Evolutionary conservation across 2,113 vertebrate genomes (phyloP), one percentile per base, ranked within the genome.

Genomic region (Henicopernis longicauda): DNA sequence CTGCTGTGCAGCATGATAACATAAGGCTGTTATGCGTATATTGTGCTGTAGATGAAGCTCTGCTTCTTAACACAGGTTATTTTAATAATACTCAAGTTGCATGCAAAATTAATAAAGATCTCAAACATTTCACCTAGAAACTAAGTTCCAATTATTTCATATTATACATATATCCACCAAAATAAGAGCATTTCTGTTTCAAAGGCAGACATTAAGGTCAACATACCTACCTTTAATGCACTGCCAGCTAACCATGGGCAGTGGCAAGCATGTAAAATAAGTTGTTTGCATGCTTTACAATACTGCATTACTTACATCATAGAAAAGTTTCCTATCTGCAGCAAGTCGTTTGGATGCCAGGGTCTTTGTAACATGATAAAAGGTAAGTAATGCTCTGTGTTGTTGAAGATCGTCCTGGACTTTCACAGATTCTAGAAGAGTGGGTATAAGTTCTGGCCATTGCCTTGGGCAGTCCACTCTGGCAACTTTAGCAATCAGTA

Each of bases 331-430:
- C 47, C 98, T 98, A 97, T 99, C 99, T 73, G 98, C 98, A 29
- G 99, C 98, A 81, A 99, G 98, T 59, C 99, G 98, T 95, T 99
- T 99, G 62, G 99, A 99, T 22, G 99, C 98, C 69, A 99, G 96
- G 32, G 99, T 99, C 97, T 99, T 99, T 90, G 99, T 99, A 97
- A 99, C 99, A 55, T 99, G 99, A 97, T 99, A 99, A 97, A 99
- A 99, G 47, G 99, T 99, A 81, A 99, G 98, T 65, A 99, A 97
- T 2, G 99, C 99, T 93, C 99, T 96, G 96, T 99, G 99, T 95
- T 99, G 99, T 91, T 98, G 98, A 79, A 99, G 98, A 73, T 98
- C 98, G 91, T 99, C 99, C 91, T 99, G 99, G 73, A 99, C 98
- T 97, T 99, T 99, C 81, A 99, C 98, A 12, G 98, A 99, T 97